These are phyloP conservation scores for Cotesia typhae DNA, from an alignment of 1,140 invertebrate species.

Conservation along the genomic window DNA sequence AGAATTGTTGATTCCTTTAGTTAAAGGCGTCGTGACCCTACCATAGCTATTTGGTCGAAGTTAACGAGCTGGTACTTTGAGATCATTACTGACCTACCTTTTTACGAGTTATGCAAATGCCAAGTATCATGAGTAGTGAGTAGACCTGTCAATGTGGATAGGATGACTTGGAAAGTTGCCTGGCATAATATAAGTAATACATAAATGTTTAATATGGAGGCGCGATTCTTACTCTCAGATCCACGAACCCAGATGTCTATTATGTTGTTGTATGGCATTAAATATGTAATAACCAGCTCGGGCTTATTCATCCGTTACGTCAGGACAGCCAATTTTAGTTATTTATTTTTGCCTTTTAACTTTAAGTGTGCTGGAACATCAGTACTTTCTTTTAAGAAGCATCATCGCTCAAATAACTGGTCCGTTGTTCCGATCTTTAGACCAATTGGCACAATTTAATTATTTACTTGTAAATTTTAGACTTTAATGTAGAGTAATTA, in stretches of 20 bases:
- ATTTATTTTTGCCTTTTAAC: conserved; percentile 20
- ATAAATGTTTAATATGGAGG: conserved; percentile 3
- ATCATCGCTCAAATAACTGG: conserved; percentile 31
- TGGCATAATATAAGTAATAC: no score
- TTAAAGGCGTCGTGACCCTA: not conserved
- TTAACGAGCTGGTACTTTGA: conserved; percentile 26
- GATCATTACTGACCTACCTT: conserved; percentile 24
- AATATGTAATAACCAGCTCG: conserved; percentile 3
- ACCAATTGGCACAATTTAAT: no score
- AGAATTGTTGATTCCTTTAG: not conserved
- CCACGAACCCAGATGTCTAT: conserved; percentile 23
- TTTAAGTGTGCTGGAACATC: not conserved
- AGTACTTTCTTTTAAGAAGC: no score
- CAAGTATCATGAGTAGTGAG: not conserved
- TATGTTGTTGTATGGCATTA: conserved; percentile 4
- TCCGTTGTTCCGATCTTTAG: conserved; percentile 30
- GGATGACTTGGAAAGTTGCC: conserved; percentile 14
- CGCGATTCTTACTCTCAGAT: conserved; percentile 2
- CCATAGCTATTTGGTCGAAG: not conserved
- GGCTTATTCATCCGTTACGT: conserved; percentile 30
- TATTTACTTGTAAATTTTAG: no score
- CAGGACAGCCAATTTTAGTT: conserved; percentile 17
- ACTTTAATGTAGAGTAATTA: no score
- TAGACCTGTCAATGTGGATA: not conserved
- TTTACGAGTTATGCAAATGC: conserved; percentile 19